phyloP scores from a whole-genome alignment of 2,113 vertebrate species.

The Zootoca vivipara region DNA sequence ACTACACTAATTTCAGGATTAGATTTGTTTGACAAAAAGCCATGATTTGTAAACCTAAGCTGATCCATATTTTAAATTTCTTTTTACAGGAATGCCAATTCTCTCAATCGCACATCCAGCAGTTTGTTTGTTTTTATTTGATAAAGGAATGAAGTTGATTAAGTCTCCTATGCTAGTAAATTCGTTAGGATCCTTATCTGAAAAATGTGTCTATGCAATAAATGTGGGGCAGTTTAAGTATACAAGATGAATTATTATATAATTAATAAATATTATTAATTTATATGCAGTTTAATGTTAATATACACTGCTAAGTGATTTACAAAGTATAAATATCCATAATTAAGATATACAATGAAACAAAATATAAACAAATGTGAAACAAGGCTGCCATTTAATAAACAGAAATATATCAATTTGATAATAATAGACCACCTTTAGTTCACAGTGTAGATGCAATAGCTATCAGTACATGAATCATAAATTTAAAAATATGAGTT shows the following conservation, averaged over 20 bases:
- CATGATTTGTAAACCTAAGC: background rate
- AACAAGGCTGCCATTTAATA: background rate
- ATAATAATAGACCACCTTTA: too few relatives aligned
- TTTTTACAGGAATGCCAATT: slow-evolving; percentile 19
- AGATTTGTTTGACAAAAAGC: slow-evolving; percentile 15
- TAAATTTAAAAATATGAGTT: too few relatives aligned
- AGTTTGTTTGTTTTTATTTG: slow-evolving; percentile 45
- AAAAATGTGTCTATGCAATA: background rate
- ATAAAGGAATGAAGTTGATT: slow-evolving; percentile 48
- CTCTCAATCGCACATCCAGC: background rate
- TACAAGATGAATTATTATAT: too few relatives aligned
- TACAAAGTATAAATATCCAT: background rate
- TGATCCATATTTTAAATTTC: rapidly evolving
- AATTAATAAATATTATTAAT: too few relatives aligned
- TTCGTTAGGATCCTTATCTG: background rate
- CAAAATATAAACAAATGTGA: background rate
- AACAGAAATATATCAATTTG: too few relatives aligned
- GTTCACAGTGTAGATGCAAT: too few relatives aligned
- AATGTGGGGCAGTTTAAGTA: background rate
- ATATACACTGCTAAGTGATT: background rate
- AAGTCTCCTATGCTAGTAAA: slow-evolving; percentile 44
- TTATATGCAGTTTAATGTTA: too few relatives aligned
- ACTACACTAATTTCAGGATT: slow-evolving; percentile 42
- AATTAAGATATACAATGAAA: background rate
- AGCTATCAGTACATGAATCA: too few relatives aligned